Base-by-base conservation (phyloP, 2,113 vertebrate species). In the Nothoprocta pentlandii region DNA sequence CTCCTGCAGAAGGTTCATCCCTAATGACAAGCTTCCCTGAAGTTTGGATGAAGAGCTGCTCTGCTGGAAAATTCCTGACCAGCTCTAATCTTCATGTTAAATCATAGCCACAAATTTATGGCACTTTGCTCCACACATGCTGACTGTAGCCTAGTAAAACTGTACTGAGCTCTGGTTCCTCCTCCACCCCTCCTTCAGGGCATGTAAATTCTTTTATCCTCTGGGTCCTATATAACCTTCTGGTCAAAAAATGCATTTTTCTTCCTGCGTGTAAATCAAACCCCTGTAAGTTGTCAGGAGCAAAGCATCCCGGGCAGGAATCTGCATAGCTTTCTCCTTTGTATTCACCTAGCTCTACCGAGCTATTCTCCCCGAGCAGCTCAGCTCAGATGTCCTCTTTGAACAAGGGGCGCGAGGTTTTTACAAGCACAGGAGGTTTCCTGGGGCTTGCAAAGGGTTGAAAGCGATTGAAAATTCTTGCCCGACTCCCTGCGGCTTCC, bases 61-160 rank as follows among this genome's bases (percentile, higher is more conserved):
- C 80, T 89, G 77, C 84, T 90, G 92, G 90, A 94, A 94, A 95
- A 94, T 84, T 94, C 87, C 87, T 97, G 95, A 89, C 84, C 86
- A 91, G 87, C 54, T 91, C 84, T 87, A 96, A 84, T 92, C 92
- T 86, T 87, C 85, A 73, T 0, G 4, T 94, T 90, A 92, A 94
- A 68, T 95, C 77, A 79, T 2, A 58, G 87, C 80, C 80, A 87
- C 19, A 63, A n/a, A 95, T 92, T 92, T 92, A 90, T 73, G 94
- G 85, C 58, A 49, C 34, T 86, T 73, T 0, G 1, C 83, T 95
- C 73, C 77, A 90, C 88, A 92, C 80, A 95, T 73, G 80, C 80
- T 93, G 85, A 79, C 69, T 46, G 54, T 6, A 92, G 69, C 22
- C 93, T 82, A 95, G 88, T 94, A 95, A 95, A 96, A 92, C 36